Conservation (phyloP, 2,797 vertebrate species). For the Parambassis ranga region DNA sequence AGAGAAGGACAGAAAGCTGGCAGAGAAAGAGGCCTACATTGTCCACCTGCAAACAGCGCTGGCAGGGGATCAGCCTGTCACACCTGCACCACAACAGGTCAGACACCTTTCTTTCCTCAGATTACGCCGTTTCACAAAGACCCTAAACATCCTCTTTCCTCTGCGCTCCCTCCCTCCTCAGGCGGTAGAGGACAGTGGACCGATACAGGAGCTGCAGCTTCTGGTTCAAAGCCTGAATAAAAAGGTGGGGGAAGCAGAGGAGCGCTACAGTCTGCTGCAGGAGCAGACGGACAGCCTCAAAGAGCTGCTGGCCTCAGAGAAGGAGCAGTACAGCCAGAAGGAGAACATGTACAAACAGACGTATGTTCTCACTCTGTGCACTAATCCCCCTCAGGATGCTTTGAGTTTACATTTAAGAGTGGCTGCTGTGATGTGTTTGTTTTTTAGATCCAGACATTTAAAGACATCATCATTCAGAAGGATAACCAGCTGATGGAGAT, state of each 20-base stretch:
- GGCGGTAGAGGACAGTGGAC: constrained; percentile 58
- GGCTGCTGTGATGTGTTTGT: neutral
- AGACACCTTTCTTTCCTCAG: too few species aligned
- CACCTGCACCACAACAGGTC: constrained; percentile 68
- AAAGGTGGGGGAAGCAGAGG: constrained; percentile 88
- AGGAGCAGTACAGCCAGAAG: constrained; percentile 82
- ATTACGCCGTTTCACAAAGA: too few species aligned
- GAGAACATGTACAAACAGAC: constrained; percentile 86
- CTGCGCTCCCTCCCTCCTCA: constrained; percentile 17
- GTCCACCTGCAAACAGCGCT: constrained; percentile 83
- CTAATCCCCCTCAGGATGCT: too few species aligned
- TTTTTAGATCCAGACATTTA: constrained; percentile 85
- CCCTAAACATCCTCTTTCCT: neutral
- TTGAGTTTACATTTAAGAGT: too few species aligned
- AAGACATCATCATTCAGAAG: constrained; percentile 88
- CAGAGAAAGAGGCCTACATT: constrained; percentile 89
- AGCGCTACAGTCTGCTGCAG: constrained; percentile 86
- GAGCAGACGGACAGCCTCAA: constrained; percentile 84
- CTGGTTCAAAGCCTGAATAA: constrained; percentile 86
- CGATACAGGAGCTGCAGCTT: constrained; percentile 81
- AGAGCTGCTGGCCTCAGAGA: constrained; percentile 80
- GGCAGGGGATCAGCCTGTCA: constrained; percentile 61
- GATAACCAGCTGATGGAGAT: constrained; percentile 80
- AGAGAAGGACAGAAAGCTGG: constrained; percentile 83
- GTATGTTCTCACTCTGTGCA: constrained; percentile 81